Percentiles rank a stretch among this genome's conserved stretches.
phyloP scores from a whole-genome alignment of 2,888 invertebrate species.

The Stenoptilia bipunctidactyla region DNA sequence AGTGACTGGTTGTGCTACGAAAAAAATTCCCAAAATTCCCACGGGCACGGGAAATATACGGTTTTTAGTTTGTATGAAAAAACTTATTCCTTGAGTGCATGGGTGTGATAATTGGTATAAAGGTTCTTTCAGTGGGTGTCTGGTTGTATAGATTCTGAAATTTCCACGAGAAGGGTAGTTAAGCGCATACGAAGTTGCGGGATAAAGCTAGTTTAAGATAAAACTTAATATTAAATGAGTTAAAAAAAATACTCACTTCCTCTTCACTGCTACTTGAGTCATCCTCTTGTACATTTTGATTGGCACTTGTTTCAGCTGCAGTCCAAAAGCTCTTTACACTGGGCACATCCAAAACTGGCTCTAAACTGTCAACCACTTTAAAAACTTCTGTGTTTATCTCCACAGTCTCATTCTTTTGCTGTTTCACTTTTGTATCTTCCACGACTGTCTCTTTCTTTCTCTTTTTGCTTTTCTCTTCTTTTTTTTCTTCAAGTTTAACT shows the following conservation, averaged over 20 bases:
- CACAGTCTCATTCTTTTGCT: conserved; percentile 19
- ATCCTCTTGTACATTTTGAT: conserved; percentile 22
- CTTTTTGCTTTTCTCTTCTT: conserved; percentile 12
- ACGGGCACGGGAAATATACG: too few relatives aligned
- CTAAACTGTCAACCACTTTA: conserved; percentile 29
- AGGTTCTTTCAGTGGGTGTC: too few relatives aligned
- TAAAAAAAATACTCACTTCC: conserved; percentile 38
- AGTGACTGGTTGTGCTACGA: too few relatives aligned
- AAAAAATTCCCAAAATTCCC: too few relatives aligned
- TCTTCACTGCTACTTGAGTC: conserved; percentile 52
- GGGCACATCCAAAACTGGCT: conserved; percentile 41
- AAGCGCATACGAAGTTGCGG: too few relatives aligned
- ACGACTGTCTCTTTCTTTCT: conserved; percentile 5
- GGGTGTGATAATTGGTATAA: too few relatives aligned
- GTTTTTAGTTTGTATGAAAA: too few relatives aligned
- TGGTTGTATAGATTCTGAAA: too few relatives aligned
- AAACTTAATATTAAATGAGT: too few relatives aligned
- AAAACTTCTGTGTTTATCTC: conserved; percentile 14
- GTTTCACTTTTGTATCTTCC: conserved; percentile 15
- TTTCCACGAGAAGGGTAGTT: too few relatives aligned
- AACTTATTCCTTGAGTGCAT: too few relatives aligned
- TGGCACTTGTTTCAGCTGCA: conserved; percentile 16
- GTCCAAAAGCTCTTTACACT: conserved; percentile 56
- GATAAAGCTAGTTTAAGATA: too few relatives aligned
- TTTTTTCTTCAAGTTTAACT: conserved; percentile 14